Evolutionary conservation across 2,797 vertebrate species (phyloP).

Genomic region (Petrocephalus schoutedeni): DNA sequence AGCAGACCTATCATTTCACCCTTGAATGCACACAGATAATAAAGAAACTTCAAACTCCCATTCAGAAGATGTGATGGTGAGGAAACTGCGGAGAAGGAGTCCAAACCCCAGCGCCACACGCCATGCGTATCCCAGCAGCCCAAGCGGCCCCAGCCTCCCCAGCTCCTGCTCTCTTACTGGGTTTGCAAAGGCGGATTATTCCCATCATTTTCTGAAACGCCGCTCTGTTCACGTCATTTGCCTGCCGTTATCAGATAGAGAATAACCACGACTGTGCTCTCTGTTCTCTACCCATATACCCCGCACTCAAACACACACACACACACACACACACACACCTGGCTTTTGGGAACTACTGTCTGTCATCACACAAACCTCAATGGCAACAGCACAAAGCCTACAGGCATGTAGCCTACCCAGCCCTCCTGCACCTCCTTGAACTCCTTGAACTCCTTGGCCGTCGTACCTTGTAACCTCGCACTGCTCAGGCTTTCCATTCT

Average conservation of each 20-base stretch:
- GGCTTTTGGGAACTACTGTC: not conserved
- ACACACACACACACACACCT: constrained; percentile 3
- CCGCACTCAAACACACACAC: not conserved
- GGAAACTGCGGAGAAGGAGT: constrained; percentile 34
- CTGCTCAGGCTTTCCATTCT: constrained; percentile 13
- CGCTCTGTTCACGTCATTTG: not conserved
- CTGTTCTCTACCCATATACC: not conserved
- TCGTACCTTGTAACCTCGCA: constrained; percentile 8
- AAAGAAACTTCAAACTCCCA: constrained; percentile 4
- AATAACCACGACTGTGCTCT: not conserved
- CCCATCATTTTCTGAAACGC: constrained; percentile 10
- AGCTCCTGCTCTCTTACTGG: not conserved
- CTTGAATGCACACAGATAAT: constrained; percentile 6
- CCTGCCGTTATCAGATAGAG: not conserved
- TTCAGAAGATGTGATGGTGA: constrained; percentile 24
- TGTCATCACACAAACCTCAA: not conserved
- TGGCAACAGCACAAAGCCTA: not conserved
- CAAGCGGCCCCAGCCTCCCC: not conserved
- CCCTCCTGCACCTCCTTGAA: not conserved
- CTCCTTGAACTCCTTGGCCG: not conserved
- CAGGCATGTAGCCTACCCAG: not conserved
- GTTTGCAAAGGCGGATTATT: constrained; percentile 15
- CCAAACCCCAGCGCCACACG: constrained; percentile 35
- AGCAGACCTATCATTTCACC: constrained; percentile 47
- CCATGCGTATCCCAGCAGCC: constrained; percentile 33